A percentile compares a stretch with the other conserved stretches of the same genome.
These are phyloP conservation scores for Brachypalpus laphriformis DNA, from an alignment of 2,888 invertebrate genomes.

Conservation along the genomic window DNA sequence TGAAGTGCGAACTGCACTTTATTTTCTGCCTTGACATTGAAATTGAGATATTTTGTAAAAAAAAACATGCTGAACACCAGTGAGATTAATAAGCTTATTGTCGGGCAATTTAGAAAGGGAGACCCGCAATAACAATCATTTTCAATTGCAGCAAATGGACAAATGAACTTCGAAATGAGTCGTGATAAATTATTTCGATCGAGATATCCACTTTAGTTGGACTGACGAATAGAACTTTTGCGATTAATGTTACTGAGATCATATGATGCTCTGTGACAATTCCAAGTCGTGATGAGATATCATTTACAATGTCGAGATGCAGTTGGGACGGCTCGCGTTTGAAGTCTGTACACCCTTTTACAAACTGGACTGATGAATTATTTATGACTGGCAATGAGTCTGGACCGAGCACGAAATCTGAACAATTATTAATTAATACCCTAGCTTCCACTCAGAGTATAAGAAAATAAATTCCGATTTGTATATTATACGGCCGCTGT, in stretches of 20 bases:
- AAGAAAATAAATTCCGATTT: too few relatives aligned
- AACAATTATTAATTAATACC: not conserved
- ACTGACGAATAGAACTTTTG: not conserved
- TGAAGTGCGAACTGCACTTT: not conserved
- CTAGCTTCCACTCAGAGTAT: too few relatives aligned
- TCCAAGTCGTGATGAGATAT: conserved; percentile 19
- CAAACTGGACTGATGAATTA: not conserved
- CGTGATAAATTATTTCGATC: conserved; percentile 30
- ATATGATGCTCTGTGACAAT: conserved; percentile 6
- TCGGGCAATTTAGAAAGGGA: conserved; percentile 21
- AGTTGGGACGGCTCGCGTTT: not conserved
- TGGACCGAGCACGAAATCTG: not conserved
- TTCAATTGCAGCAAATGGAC: not conserved
- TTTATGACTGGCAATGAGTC: not conserved
- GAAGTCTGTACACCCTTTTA: not conserved
- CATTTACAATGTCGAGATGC: not conserved
- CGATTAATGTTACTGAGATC: conserved; percentile 16
- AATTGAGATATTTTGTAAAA: not conserved
- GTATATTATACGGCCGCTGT: too few relatives aligned
- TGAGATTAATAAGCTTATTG: not conserved
- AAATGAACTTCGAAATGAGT: conserved; percentile 7
- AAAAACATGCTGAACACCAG: not conserved
- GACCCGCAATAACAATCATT: not conserved
- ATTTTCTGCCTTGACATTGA: conserved; percentile 32
- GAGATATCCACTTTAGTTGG: not conserved